Base-by-base conservation (phyloP, 2,888 invertebrate species). In the Zhengitettix transpicula region DNA sequence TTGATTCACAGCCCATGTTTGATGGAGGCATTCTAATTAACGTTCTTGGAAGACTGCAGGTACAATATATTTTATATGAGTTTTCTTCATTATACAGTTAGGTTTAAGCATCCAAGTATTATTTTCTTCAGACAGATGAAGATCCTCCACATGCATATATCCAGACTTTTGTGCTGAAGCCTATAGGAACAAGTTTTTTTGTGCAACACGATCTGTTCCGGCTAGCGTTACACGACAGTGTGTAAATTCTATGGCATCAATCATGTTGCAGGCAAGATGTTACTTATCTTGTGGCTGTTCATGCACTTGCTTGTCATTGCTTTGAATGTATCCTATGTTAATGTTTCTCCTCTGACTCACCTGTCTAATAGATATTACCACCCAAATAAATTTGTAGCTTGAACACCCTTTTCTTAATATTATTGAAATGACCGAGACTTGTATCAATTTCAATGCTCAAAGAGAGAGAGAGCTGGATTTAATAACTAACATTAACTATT, bases 1-100 rank as follows among this genome's bases (percentile, higher is more conserved):
- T 95, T 64, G 98, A 98, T 74, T 92, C 93, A 57, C 98, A 98
- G 74, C 98, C 98, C n/a, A 95, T 91, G 82, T 89, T 91, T 71
- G 97, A 96, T 76, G 97, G 96, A 62, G 96, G 96, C 64, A 90
- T 98, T 66, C 76, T 97, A 73, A 93, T 98, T 67, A 90, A 90
- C 78, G 97, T 98, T 58, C 81, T 97, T 67, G 98, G 98, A 68
- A 88, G 96, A 78, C 80, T 98, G 71, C 90, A 97, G 88, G 96
- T 95, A 62, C 40, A 28, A 42, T 7, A 28, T 28, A 28, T 28
- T 28, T n/a, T 56, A 51, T 42, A 9, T 42, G n/a, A 16, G 14
- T 2, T 28, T 41, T 55, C 40, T 15, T 53, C 9, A 11, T 28
- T 55, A 55, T 55, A 40, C 12, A 28, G 40, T 53, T 55, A 55